A percentile compares a stretch with the other conserved stretches of the same genome.
Evolutionary conservation across 2,113 vertebrate genomes (phyloP).

Genomic region (Microtus pennsylvanicus): DNA sequence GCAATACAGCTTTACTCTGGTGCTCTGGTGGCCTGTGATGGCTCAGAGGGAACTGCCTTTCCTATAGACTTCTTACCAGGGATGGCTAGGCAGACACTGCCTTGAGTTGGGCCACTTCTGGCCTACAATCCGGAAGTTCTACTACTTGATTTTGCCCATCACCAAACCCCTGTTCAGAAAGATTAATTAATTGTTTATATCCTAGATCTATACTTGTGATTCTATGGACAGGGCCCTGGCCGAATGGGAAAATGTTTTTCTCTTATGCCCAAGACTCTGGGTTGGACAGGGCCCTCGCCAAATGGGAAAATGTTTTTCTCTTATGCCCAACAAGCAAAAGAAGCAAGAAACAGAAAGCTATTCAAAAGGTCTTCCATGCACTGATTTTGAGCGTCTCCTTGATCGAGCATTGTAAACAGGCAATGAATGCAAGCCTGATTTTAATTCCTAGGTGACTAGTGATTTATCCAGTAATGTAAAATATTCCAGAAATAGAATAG

Average conservation of each 20-base stretch:
- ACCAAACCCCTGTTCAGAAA: not conserved
- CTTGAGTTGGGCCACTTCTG: not conserved
- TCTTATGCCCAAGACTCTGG: not conserved
- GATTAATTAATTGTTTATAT: not conserved
- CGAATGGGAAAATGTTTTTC: not conserved
- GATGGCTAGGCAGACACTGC: not conserved
- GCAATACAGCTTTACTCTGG: slow-evolving; percentile 44
- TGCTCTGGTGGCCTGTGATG: not conserved
- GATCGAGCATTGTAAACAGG: fast-evolving
- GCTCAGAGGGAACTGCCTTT: not conserved
- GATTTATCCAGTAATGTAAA: not conserved
- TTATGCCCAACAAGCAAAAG: no score
- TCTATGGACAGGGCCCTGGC: not conserved
- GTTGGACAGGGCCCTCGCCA: not conserved
- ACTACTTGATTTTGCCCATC: not conserved
- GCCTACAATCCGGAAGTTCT: not conserved
- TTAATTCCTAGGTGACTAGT: not conserved
- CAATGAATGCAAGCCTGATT: not conserved
- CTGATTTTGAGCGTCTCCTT: not conserved
- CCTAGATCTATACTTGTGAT: not conserved
- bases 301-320: not conserved
- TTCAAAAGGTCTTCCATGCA: not conserved
- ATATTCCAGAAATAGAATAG: slow-evolving; percentile 1
- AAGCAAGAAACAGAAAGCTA: not conserved
- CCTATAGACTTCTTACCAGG: not conserved